phyloP scores from a whole-genome alignment of 2,797 vertebrate species.

The Nyctibius grandis region DNA sequence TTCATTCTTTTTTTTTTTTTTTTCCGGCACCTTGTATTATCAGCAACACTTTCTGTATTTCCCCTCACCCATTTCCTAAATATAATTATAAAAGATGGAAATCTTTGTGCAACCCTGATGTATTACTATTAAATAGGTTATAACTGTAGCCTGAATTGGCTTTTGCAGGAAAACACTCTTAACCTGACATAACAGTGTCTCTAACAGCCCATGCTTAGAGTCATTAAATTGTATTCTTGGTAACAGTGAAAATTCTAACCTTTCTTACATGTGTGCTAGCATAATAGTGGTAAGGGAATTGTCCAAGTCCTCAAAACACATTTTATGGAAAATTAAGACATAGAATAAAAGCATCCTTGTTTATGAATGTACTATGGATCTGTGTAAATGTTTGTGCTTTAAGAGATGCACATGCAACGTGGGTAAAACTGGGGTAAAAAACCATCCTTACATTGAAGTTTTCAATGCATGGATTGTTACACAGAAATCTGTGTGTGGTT shows the following conservation, averaged over 20 bases:
- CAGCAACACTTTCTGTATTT: not conserved
- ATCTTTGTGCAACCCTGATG: slow-evolving; percentile 3
- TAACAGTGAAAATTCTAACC: not conserved
- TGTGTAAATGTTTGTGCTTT: not conserved
- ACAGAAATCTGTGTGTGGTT: not conserved
- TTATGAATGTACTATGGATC: not conserved
- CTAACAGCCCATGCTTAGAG: not conserved
- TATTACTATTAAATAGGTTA: slow-evolving; percentile 29
- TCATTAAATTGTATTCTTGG: slow-evolving; percentile 22
- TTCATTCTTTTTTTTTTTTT: not conserved
- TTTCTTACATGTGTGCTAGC: not conserved
- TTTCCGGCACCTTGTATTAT: not conserved
- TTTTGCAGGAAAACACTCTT: slow-evolving; percentile 21
- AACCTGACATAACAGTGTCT: not conserved
- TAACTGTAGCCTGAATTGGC: slow-evolving; percentile 19
- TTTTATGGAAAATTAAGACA: not conserved
- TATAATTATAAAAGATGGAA: slow-evolving; percentile 37
- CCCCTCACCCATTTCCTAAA: not conserved
- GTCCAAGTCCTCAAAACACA: not conserved
- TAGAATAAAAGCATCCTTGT: not conserved
- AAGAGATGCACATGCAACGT: not conserved
- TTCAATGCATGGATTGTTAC: not conserved
- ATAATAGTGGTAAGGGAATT: not conserved
- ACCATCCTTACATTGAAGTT: accelerated
- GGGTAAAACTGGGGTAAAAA: not conserved